Base-by-base conservation (phyloP, 2,113 vertebrate species). In the Pangasianodon hypophthalmus region DNA sequence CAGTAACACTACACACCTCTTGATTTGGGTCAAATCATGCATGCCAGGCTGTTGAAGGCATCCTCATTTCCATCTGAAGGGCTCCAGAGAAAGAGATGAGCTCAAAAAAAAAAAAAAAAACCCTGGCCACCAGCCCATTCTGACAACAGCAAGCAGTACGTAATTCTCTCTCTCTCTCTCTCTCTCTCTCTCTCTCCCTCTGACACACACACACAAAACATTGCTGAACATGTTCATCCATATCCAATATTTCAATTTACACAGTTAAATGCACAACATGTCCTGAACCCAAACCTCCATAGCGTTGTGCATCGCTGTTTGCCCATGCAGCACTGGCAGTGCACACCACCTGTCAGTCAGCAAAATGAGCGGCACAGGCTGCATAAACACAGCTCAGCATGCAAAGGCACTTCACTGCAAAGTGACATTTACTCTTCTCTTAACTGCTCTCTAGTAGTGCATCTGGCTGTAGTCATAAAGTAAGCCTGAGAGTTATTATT, bases 11-110 rank as follows among this genome's bases (percentile, higher is more conserved):
- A 80, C 88, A 83, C 83, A 85, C 41, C 79, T 80, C 67, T 73
- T 29, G 71, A 90, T 91, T 91, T 91, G 73, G 85, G 88, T 90
- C 88, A 91, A n/a, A n/a, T n/a, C n/a, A n/a, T 87, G 87, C 73
- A 88, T 62, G 89, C 87, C 92, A 85, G 80, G 50, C 83, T 79
- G 60, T 64, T 83, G 86, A 91, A 90, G 44, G 81, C 64, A 85
- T 44, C 77, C 88, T 92, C 88, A 91, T 90, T 89, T 89, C 88
- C 87, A 92, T 89, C 81, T 89, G 71, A 92, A 92, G 88, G 77
- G 91, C 32, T 54, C 18, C 46, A 79, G 79, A 92, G 89, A 87
- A 87, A 90, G 80, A 91, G 80, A 83, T 67, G 80, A 80, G 85
- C 85, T 79, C 56, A 88, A 89, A 60, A 19, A 82, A 67, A 26